phyloP scores from a whole-genome alignment of 2,113 vertebrate genomes.

The Heptranchias perlo region DNA sequence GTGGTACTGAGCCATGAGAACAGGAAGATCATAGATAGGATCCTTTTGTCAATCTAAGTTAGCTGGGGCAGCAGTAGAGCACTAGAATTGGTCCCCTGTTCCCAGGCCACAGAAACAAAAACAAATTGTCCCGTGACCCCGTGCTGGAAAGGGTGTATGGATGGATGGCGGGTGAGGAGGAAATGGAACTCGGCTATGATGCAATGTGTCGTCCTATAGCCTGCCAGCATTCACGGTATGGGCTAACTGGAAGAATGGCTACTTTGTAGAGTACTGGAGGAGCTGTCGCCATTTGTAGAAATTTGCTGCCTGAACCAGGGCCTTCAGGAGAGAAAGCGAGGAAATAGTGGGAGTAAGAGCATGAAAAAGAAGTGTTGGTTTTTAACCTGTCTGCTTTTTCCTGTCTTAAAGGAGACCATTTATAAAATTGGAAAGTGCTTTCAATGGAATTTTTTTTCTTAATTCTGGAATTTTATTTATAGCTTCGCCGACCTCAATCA shows the following conservation, averaged over 20 bases:
- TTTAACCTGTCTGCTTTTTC: neutral
- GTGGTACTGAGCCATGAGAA: no score
- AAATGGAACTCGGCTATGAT: neutral
- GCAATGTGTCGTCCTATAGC: neutral
- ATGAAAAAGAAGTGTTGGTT: neutral
- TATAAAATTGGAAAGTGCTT: neutral
- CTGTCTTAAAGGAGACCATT: neutral
- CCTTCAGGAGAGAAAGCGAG: neutral
- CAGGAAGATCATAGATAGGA: no score
- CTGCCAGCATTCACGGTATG: neutral
- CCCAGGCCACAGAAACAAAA: no score
- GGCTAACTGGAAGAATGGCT: neutral
- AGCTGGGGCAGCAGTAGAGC: no score
- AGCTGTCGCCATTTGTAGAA: neutral
- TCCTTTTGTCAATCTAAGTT: no score
- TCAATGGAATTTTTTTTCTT: neutral
- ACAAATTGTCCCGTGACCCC: no score
- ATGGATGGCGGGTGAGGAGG: neutral
- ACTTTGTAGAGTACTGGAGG: neutral
- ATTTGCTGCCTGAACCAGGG: neutral
- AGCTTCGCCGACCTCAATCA: conserved; percentile 94
- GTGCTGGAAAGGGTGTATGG: neutral
- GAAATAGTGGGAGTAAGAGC: neutral
- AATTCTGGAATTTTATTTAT: conserved; percentile 2
- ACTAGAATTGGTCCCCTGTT: no score